A percentile compares a stretch with the other conserved stretches of the same genome.
Evolutionary conservation across 92 coral and sea anemone genomes (phyloP).

Genomic region (Diadumene lineata): DNA sequence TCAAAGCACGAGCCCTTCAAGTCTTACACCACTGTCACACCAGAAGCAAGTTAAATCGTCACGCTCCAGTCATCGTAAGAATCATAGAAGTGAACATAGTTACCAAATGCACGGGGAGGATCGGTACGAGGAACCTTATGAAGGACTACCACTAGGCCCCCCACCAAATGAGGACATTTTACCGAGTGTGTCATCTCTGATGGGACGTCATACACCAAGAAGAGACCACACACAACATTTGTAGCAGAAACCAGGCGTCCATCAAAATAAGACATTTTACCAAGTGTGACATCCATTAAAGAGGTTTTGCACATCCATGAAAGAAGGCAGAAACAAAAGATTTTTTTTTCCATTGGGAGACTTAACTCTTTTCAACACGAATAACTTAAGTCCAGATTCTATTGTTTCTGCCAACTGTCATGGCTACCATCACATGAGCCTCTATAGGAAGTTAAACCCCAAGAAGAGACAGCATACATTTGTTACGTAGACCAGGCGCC

Average conservation of each 20-base stretch:
- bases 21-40: background rate
- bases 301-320: no score
- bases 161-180: slow-evolving; percentile 33
- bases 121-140: slow-evolving; percentile 56
- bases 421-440: no score
- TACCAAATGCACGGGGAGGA: slow-evolving; percentile 50
- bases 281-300: no score
- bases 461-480: no score
- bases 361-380: no score
- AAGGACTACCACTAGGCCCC: slow-evolving; percentile 59
- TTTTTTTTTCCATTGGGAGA: no score
- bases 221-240: background rate
- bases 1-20: slow-evolving; percentile 12
- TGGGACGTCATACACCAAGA: slow-evolving; percentile 15
- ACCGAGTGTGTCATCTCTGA: slow-evolving; percentile 43
- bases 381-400: no score
- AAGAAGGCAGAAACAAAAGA: no score
- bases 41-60: slow-evolving; percentile 30
- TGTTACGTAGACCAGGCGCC: no score
- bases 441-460: no score
- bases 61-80: slow-evolving; percentile 35
- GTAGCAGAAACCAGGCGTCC: background rate
- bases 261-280: no score
- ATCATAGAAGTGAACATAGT: slow-evolving; percentile 49
- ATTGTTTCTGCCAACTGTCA: no score